Evolutionary conservation across 2,113 vertebrate species (phyloP).

Genomic region (Xyrauchen texanus): DNA sequence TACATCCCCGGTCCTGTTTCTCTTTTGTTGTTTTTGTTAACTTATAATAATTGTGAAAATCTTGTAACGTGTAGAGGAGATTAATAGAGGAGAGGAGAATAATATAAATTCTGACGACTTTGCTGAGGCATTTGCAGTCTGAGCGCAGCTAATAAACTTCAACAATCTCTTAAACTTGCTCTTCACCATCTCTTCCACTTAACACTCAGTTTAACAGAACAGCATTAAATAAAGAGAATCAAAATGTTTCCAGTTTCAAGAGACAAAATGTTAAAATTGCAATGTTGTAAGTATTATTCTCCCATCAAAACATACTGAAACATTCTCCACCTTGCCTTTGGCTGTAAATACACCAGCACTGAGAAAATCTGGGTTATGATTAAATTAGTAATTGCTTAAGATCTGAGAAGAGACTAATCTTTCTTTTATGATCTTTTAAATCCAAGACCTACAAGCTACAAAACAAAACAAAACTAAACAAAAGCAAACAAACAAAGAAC

Average conservation of each 20-base stretch:
- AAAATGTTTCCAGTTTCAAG: neutral
- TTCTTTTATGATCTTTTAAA: too few species aligned
- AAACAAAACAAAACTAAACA: too few species aligned
- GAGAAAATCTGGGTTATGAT: slow-evolving; percentile 67
- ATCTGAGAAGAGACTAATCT: too few species aligned
- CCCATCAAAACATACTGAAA: slow-evolving; percentile 4
- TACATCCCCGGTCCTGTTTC: neutral
- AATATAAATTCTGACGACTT: neutral
- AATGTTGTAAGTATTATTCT: slow-evolving; percentile 15
- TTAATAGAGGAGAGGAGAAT: too few species aligned
- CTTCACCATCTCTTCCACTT: slow-evolving; percentile 33
- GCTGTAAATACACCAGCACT: slow-evolving; percentile 63
- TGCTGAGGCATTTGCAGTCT: neutral
- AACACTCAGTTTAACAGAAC: slow-evolving; percentile 21
- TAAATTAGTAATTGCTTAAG: slow-evolving; percentile 58
- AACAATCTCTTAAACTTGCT: slow-evolving; percentile 8
- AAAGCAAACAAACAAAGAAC: too few species aligned
- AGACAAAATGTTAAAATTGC: neutral
- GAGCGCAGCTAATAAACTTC: slow-evolving; percentile 6
- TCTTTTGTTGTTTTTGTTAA: neutral
- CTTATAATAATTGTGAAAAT: slow-evolving; percentile 1
- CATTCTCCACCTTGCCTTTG: slow-evolving; percentile 50
- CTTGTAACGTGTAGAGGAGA: neutral
- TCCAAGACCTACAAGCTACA: too few species aligned
- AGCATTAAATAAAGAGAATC: neutral